Conservation (phyloP, 30 jellyfish, hydroid and myxozoan genomes). For the Chrysaora quinquecirrha region DNA sequence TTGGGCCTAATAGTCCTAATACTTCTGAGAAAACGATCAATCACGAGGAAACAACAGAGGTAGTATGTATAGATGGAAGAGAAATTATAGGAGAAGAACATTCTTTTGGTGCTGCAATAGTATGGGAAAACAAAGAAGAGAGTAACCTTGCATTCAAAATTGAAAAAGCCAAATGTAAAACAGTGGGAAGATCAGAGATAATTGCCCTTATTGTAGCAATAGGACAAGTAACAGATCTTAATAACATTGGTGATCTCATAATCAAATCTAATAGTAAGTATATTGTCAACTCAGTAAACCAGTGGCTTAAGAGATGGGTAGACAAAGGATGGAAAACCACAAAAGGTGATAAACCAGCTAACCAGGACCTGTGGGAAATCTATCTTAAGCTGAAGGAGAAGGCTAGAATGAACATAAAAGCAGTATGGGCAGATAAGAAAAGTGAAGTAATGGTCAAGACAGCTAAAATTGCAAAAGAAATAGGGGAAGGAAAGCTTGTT, state of each 20-base stretch:
- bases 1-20: too few species aligned
- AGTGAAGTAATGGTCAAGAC: background rate
- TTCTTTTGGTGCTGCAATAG: background rate
- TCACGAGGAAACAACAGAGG: background rate
- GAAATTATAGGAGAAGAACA: background rate
- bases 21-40: too few species aligned
- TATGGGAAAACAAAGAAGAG: background rate
- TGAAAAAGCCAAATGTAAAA: background rate
- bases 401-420: background rate
- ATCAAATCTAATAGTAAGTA: background rate
- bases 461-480: background rate
- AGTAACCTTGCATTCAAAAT: background rate
- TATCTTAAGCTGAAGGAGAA: background rate
- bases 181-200: background rate
- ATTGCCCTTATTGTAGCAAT: background rate
- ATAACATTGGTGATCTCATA: background rate
- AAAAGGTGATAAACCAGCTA: background rate
- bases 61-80: background rate
- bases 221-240: background rate
- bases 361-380: background rate
- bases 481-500: background rate
- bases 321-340: background rate
- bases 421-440: background rate
- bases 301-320: background rate
- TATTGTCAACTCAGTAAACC: background rate